A percentile compares a stretch with the other conserved stretches of the same genome.
Evolutionary conservation across 2,797 vertebrate species (phyloP).

Genomic region (Vultur gryphus): DNA sequence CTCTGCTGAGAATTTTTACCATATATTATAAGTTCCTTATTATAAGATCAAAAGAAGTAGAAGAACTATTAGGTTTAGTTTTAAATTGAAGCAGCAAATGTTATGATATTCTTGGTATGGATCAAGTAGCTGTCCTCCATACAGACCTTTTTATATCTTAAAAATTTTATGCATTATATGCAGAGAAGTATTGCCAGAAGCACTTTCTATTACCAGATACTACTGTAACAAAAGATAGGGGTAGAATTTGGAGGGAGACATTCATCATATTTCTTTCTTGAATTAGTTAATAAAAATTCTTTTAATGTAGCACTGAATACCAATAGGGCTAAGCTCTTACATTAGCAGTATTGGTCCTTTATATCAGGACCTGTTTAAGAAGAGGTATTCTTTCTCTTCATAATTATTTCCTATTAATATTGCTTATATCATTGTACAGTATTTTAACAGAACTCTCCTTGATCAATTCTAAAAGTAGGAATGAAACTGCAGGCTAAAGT

Average conservation of each 20-base stretch:
- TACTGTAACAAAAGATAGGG: neutral
- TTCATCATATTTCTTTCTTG: constrained; percentile 29
- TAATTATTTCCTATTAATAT: constrained; percentile 38
- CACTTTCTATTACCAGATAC: constrained; percentile 32
- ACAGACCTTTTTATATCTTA: neutral
- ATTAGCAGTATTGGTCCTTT: neutral
- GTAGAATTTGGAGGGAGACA: constrained; percentile 1
- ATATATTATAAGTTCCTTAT: neutral
- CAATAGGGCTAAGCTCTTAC: neutral
- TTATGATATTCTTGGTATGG: neutral
- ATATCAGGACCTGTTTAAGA: neutral
- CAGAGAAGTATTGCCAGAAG: constrained; percentile 42
- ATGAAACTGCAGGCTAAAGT: constrained; percentile 19
- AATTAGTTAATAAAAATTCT: constrained; percentile 61
- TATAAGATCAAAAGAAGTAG: neutral
- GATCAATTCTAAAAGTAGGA: constrained; percentile 29
- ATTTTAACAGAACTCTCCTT: constrained; percentile 40
- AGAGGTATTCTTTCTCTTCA: constrained; percentile 22
- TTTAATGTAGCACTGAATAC: constrained; percentile 19
- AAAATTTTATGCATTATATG: constrained; percentile 17
- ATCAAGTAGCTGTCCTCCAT: neutral
- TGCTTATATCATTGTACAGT: neutral
- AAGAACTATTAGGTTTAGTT: neutral
- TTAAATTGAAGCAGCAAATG: neutral
- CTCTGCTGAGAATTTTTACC: neutral